A percentile compares a stretch with the other conserved stretches of the same genome.
Evolutionary conservation across 2,888 invertebrate genomes (phyloP).

Genomic region (Cheilosia vernalis): DNA sequence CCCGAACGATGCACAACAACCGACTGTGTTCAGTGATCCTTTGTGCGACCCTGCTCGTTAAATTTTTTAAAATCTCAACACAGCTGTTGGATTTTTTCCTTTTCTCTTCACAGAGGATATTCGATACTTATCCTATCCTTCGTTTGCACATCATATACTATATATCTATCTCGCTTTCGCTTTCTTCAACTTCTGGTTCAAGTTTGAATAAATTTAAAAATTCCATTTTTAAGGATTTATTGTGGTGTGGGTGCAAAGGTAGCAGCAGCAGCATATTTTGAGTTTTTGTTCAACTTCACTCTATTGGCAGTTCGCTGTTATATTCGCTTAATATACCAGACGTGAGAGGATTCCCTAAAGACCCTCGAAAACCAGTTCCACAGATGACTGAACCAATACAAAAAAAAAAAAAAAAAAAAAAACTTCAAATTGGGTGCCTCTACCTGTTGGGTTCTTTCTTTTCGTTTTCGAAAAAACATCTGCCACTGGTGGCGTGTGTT

Average conservation of each 20-base stretch:
- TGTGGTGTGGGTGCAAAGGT: constrained; percentile 37
- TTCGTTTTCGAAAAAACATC: constrained; percentile 50
- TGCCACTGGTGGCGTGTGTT: constrained; percentile 69
- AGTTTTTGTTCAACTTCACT: not conserved
- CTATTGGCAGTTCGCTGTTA: not conserved
- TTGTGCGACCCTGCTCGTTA: constrained; percentile 21
- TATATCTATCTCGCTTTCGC: constrained; percentile 7
- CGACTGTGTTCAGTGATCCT: constrained; percentile 58
- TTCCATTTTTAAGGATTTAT: constrained; percentile 38
- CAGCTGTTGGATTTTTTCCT: constrained; percentile 49
- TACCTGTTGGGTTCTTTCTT: constrained; percentile 19
- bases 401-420: constrained; percentile 28
- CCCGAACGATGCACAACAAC: constrained; percentile 44
- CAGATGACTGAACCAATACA: constrained; percentile 2
- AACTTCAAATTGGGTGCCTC: constrained; percentile 36
- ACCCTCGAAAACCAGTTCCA: constrained; percentile 51
- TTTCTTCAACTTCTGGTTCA: not conserved
- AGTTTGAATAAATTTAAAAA: constrained; percentile 6
- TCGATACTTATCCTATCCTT: constrained; percentile 34
- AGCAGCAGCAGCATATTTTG: constrained; percentile 18
- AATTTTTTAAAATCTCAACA: constrained; percentile 43
- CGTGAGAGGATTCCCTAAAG: constrained; percentile 35
- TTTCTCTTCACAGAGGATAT: constrained; percentile 35
- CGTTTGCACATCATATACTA: constrained; percentile 4
- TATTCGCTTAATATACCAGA: not conserved